Conservation (phyloP, 2,113 vertebrate species). For the Microtus montanus region DNA sequence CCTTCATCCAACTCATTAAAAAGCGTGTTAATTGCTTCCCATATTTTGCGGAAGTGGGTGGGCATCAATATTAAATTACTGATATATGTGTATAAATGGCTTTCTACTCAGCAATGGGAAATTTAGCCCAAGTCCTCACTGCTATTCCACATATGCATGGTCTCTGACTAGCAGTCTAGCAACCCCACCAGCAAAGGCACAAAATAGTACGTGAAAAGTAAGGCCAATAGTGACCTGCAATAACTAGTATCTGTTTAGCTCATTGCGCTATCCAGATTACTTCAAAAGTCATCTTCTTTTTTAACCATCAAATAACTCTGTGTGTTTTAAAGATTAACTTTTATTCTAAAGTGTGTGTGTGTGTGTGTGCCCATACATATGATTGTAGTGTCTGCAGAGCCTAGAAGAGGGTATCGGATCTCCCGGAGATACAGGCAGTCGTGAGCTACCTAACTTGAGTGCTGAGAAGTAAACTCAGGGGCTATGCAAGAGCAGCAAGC, state of each 20-base stretch:
- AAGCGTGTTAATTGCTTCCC: constrained; percentile 40
- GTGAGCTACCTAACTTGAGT: background rate
- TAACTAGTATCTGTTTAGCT: background rate
- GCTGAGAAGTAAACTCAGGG: background rate
- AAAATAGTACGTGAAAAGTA: background rate
- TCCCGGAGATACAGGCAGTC: background rate
- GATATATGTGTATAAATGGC: background rate
- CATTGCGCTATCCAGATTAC: background rate
- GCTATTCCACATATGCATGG: background rate
- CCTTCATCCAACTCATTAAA: constrained; percentile 51
- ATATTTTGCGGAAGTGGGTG: constrained; percentile 33
- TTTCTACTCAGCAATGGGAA: background rate
- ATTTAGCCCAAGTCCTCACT: background rate
- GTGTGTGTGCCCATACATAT: too few relatives aligned
- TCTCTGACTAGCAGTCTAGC: background rate
- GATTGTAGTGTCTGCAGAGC: background rate
- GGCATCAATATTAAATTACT: constrained; percentile 45
- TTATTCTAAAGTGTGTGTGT: background rate
- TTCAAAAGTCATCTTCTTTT: background rate
- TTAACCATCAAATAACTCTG: background rate
- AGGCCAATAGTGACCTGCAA: constrained; percentile 2
- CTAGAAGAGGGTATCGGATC: background rate
- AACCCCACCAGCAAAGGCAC: background rate
- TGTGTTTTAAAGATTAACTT: background rate
- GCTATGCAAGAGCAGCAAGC: background rate